A percentile compares a stretch with the other conserved stretches of the same genome.
phyloP scores from a whole-genome alignment of 2,888 invertebrate genomes.

The Troides aeacus region DNA sequence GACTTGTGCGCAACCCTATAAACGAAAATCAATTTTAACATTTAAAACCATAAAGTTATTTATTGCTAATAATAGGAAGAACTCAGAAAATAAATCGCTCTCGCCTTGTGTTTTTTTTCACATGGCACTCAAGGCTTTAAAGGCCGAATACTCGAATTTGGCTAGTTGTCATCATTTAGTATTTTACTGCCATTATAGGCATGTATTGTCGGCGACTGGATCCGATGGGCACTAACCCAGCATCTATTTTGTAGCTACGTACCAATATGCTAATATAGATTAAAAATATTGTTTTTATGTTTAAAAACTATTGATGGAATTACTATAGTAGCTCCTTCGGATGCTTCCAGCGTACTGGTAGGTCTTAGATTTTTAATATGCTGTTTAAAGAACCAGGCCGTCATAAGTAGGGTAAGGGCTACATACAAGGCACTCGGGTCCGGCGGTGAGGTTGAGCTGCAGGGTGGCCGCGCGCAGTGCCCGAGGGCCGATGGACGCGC shows the following conservation, averaged over 20 bases:
- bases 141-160: slow-evolving; percentile 77
- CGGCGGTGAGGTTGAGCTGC: slow-evolving; percentile 93
- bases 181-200: neutral
- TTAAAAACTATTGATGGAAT: neutral
- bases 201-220: too few species aligned
- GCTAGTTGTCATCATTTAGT: slow-evolving; percentile 72
- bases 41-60: neutral
- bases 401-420: neutral
- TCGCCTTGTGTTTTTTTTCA: slow-evolving; percentile 62
- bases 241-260: too few species aligned
- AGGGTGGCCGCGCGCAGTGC: slow-evolving; percentile 88
- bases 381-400: too few species aligned
- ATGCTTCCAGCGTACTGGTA: neutral
- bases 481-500: slow-evolving; percentile 51
- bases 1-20: slow-evolving; percentile 96
- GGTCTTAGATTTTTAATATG: neutral
- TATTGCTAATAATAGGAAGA: neutral
- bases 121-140: slow-evolving; percentile 72
- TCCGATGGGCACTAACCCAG: too few species aligned
- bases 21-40: slow-evolving; percentile 38
- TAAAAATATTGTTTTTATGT: too few species aligned
- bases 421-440: slow-evolving; percentile 91
- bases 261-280: too few species aligned
- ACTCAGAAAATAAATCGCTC: slow-evolving; percentile 68
- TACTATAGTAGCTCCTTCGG: neutral